Evolutionary conservation across 37 sponge, comb jelly and placozoan genomes (phyloP).

Genomic region (Mnemiopsis leidyi): DNA sequence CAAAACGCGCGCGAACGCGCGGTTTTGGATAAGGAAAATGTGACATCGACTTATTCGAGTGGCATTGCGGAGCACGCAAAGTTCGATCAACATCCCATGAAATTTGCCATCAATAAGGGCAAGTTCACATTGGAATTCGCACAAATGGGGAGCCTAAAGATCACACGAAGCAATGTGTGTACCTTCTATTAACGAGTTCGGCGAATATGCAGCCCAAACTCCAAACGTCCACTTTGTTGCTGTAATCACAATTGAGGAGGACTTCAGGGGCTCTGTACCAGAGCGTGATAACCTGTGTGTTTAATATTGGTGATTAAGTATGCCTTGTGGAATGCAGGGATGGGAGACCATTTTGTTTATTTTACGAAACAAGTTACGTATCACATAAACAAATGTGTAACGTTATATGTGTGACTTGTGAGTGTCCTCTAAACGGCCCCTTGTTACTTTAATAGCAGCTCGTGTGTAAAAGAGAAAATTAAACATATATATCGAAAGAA

Average conservation of each 20-base stretch:
- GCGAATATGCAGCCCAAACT: slow-evolving; percentile 64
- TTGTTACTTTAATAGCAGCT: too few species aligned
- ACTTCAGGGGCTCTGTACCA: slow-evolving; percentile 63
- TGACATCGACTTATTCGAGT: neutral
- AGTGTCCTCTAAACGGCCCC: too few species aligned
- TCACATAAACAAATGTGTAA: too few species aligned
- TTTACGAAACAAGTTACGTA: too few species aligned
- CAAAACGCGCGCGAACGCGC: neutral
- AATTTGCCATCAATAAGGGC: neutral
- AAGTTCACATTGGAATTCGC: neutral
- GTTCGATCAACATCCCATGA: neutral
- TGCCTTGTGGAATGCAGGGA: too few species aligned
- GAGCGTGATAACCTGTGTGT: slow-evolving; percentile 21
- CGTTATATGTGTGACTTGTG: too few species aligned
- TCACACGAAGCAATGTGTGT: neutral
- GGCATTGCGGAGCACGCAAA: neutral
- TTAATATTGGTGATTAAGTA: neutral
- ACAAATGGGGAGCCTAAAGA: neutral
- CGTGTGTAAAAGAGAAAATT: too few species aligned
- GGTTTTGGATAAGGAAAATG: slow-evolving; percentile 11
- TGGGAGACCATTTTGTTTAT: too few species aligned
- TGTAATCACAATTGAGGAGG: slow-evolving; percentile 58
- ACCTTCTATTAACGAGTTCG: slow-evolving; percentile 56
- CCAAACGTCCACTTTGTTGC: slow-evolving; percentile 61
- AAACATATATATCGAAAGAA: too few species aligned